Evolutionary conservation across 2,797 vertebrate species (phyloP).

Genomic region (Smutsia gigantea): DNA sequence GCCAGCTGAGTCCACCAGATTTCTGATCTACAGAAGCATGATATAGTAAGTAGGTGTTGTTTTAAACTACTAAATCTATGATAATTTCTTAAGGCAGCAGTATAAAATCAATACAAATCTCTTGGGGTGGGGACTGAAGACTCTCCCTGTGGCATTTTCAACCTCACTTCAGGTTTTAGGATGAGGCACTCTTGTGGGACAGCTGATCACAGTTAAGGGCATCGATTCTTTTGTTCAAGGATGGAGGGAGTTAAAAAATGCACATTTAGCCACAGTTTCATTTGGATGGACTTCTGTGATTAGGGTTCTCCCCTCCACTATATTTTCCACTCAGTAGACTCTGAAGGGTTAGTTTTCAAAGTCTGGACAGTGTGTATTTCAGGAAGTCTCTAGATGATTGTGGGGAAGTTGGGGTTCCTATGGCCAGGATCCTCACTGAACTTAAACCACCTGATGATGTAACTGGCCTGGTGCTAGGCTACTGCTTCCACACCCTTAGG

Average conservation of each 20-base stretch:
- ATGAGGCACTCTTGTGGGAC: background rate
- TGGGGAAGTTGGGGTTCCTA: no score
- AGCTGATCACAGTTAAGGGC: background rate
- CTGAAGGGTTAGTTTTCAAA: background rate
- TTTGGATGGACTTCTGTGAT: background rate
- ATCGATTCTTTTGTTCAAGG: background rate
- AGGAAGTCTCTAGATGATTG: background rate
- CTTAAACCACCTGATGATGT: no score
- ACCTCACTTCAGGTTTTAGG: background rate
- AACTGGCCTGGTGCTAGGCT: no score
- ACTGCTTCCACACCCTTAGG: no score
- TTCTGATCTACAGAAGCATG: background rate
- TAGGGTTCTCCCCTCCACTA: background rate
- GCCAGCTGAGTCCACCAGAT: background rate
- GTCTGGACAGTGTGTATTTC: background rate
- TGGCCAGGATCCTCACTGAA: no score
- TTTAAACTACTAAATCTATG: background rate
- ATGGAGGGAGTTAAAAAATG: background rate
- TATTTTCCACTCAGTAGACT: background rate
- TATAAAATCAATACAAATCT: background rate
- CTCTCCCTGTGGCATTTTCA: background rate
- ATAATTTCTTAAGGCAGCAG: background rate
- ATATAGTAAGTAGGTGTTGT: background rate
- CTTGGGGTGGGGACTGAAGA: background rate
- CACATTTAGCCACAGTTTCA: background rate